Percentiles rank a stretch among this genome's conserved stretches.
Conservation (phyloP, 2,888 invertebrate genomes). For the Drosophila borborema region DNA sequence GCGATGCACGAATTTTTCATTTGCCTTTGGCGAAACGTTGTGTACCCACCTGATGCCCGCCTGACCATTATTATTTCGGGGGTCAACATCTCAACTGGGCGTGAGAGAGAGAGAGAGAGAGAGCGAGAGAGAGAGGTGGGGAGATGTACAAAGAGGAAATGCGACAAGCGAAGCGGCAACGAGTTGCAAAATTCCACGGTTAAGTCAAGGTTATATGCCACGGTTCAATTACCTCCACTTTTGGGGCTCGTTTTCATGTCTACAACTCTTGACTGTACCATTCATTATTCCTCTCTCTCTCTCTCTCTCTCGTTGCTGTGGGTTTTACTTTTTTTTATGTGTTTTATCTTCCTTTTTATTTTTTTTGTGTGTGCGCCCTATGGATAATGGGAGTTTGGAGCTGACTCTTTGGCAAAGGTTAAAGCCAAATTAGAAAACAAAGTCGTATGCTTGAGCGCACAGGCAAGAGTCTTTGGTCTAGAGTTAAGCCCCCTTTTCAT, state of each 20-base stretch:
- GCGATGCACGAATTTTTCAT: slow-evolving; percentile 75
- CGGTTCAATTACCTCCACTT: slow-evolving; percentile 74
- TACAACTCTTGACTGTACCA: slow-evolving; percentile 16
- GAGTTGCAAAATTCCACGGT: slow-evolving; percentile 46
- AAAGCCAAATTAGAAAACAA: slow-evolving; percentile 74
- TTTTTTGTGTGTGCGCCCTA: slow-evolving; percentile 24
- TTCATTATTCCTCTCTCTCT: neutral
- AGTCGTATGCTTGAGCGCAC: slow-evolving; percentile 71
- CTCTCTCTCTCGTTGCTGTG: neutral
- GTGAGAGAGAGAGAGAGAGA: neutral
- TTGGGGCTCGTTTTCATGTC: slow-evolving; percentile 35
- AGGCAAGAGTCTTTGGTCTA: slow-evolving; percentile 65
- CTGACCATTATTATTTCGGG: slow-evolving; percentile 17
- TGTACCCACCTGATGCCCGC: neutral
- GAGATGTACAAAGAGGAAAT: slow-evolving; percentile 21
- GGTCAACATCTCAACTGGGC: slow-evolving; percentile 3
- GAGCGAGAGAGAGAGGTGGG: neutral
- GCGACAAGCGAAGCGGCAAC: slow-evolving; percentile 39
- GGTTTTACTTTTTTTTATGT: slow-evolving; percentile 4
- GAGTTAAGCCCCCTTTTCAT: slow-evolving; percentile 41
- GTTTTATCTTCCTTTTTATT: slow-evolving; percentile 2
- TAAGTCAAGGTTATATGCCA: slow-evolving; percentile 73
- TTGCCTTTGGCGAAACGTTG: slow-evolving; percentile 25
- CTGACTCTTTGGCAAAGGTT: slow-evolving; percentile 62
- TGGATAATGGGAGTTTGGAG: slow-evolving; percentile 49